Base-by-base conservation (phyloP, 1,140 invertebrate genomes). In the Batillaria attramentaria region DNA sequence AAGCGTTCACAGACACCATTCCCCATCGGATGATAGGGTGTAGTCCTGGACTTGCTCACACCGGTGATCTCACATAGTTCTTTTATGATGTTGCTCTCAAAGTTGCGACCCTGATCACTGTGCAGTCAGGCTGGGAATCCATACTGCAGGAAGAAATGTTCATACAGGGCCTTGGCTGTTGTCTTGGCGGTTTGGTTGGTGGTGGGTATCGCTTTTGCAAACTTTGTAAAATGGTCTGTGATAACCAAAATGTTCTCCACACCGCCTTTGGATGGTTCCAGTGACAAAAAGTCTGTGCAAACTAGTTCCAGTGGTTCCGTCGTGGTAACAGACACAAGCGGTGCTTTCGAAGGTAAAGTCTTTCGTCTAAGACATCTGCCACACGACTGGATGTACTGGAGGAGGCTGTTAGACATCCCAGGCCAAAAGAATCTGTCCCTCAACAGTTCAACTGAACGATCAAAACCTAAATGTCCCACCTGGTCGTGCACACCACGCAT, bases 351-450 rank as follows among this genome's bases (percentile, higher is more conserved):
- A n/a, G 39, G 57, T 2, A 31, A 41, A 65, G 39, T 33, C 72
- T 84, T 85, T 33, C 65, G 75, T 3, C 78, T 18, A 37, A 46
- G 37, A 68, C 82, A 85, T n/a, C 82, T 50, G 2, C 57, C 39
- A 42, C 82, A 81, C 5, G 35, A 50, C 28, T 65, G 50, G 37
- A 68, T 78, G 35, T 76, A 80, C 20, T 80, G 62, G 1, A 80
- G 54, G 1, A 81, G 68, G 43, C 80, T 81, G 20, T 10, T 54
- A 31, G 54, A 65, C 77, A 81, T 80, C 31, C 42, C 2, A 41
- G 82, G 78, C 82, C 80, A 85, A 46, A 65, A 81, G 50, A 24
- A 80, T 72, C 79, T 68, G 37, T 28, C 46, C 66, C 72, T 28
- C 6, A 81, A 35, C 46, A 83, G 60, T 16, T 50, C 28, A 24